Base-by-base conservation (phyloP, 1,140 invertebrate genomes). In the Teleogryllus occipitalis region DNA sequence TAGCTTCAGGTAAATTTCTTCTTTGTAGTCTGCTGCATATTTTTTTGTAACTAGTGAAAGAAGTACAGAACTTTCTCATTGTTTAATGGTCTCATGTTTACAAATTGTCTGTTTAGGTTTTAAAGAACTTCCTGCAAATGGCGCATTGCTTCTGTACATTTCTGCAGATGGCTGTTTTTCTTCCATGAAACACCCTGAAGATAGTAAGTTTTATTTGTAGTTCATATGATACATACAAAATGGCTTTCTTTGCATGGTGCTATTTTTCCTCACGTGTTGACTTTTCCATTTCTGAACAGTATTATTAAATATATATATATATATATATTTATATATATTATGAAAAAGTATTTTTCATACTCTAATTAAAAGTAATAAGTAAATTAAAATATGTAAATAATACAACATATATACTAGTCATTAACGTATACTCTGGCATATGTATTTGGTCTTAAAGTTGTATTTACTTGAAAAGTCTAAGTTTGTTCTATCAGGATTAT, bases 151-250 rank as follows among this genome's bases (percentile, higher is more conserved):
- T 46, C 88, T 99, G 72, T 99, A 98, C 86, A 91, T 98, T 82
- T 98, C 97, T 27, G 96, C 96, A 39, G 97, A 98, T 85, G 96
- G 96, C 27, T 94, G 94, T 84, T 95, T 95, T 86, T 93, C 93
- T n/a, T 93, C 92, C 82, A 90, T 92, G 78, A 97, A 96, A 87
- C 94, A 96, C 86, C 92, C 93, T 49, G 95, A 96, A 90, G 94
- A 97, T 87, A 92, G 95, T 96, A 88, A 93, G 93, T 90, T 77
- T 49, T 77, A 18, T 76, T 76, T 47, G 5, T 47, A 39, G 39
- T 76, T 14, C 54, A 14, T 65, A 18, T 65, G 18, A 65, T 22
- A 18, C 18, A 8, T 76, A 76, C 7, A 76, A 76, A 39, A 46
- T 39, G 12, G 22, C 48, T 77, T 49, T 49, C 15, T 21, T 77